Conservation (phyloP, 2,797 vertebrate species). For the Nasua narica region DNA sequence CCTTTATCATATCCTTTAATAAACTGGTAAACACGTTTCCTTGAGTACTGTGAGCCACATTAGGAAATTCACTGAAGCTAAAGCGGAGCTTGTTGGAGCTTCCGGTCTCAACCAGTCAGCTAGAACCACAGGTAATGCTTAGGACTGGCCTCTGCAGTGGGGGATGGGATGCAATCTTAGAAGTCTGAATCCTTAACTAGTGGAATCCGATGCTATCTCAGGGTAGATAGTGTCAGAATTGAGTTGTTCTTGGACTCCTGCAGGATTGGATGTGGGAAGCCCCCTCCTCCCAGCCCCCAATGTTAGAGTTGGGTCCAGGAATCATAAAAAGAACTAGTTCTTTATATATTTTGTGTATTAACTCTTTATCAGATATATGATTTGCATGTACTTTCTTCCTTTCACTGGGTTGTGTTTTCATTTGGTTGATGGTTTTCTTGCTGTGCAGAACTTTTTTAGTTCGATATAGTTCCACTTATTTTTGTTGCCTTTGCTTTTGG, state of each 20-base stretch:
- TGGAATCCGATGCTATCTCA: neutral
- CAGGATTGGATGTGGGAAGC: no score
- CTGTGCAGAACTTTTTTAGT: neutral
- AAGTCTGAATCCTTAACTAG: neutral
- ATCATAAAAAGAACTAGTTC: neutral
- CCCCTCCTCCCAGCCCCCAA: neutral
- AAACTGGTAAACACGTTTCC: neutral
- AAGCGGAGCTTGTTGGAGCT: neutral
- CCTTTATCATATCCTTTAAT: neutral
- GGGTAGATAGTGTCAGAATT: neutral
- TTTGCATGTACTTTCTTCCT: neutral
- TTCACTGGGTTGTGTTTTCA: neutral
- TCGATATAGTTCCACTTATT: neutral
- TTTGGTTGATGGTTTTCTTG: neutral
- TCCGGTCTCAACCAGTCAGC: neutral
- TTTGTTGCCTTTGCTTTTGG: neutral
- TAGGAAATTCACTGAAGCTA: neutral
- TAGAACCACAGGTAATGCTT: neutral
- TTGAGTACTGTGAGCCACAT: neutral
- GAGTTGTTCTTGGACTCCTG: neutral
- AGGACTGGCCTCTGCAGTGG: neutral
- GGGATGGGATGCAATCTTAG: neutral
- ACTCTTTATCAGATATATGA: neutral
- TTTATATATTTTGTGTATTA: neutral
- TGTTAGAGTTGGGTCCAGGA: neutral